These are phyloP conservation scores for Orbicella faveolata DNA, from an alignment of 64 coral and sea anemone genomes.

Conservation along the genomic window DNA sequence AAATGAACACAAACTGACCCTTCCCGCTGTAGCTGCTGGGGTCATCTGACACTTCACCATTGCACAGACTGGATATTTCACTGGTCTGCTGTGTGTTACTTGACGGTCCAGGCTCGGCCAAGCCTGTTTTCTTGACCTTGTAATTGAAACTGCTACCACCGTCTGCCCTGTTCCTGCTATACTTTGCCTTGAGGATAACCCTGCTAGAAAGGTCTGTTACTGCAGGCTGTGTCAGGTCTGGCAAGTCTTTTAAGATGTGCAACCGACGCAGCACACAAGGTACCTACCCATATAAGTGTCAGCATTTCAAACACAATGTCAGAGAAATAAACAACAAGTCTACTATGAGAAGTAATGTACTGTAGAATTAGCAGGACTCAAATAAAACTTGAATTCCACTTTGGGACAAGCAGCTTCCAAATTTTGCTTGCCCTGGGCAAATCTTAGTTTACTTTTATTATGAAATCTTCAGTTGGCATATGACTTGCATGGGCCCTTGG, in stretches of 20 bases:
- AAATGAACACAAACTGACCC: conserved; percentile 25
- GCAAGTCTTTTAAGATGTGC: conserved; percentile 78
- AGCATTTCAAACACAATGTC: background rate
- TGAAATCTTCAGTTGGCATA: too few species aligned
- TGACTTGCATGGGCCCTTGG: too few species aligned
- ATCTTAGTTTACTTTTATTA: too few species aligned
- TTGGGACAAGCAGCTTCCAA: too few species aligned
- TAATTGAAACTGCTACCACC: conserved; percentile 9
- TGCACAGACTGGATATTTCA: conserved; percentile 13
- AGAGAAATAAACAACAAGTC: background rate
- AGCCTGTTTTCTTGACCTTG: conserved; percentile 36
- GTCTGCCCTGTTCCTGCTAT: conserved; percentile 41
- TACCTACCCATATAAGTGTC: conserved; percentile 25
- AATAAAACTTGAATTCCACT: too few species aligned
- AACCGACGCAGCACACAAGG: conserved; percentile 74
- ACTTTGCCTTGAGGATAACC: conserved; percentile 55
- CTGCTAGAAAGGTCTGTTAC: conserved; percentile 69
- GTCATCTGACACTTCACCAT: conserved; percentile 56
- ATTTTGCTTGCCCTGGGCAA: too few species aligned
- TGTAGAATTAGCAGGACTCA: too few species aligned
- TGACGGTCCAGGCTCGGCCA: conserved; percentile 15
- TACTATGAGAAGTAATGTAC: background rate
- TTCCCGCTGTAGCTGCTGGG: background rate
- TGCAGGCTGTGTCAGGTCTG: conserved; percentile 83
- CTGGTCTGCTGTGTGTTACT: background rate